Percentiles rank a stretch among this genome's conserved stretches.
These are phyloP conservation scores for Pocillopora damicornis DNA, from an alignment of 64 coral and sea anemone species.

Conservation along the genomic window DNA sequence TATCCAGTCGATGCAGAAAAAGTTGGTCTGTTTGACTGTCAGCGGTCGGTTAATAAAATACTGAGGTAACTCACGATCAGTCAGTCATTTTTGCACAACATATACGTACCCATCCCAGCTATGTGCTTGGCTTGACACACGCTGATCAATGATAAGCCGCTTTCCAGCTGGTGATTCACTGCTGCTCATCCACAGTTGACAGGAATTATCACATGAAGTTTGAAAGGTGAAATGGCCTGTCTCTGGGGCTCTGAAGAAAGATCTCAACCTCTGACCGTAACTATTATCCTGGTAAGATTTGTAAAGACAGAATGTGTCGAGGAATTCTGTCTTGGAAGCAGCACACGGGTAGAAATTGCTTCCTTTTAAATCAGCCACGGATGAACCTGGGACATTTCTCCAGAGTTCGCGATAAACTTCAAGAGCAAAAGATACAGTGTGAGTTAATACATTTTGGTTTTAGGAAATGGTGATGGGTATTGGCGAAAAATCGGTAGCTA, in stretches of 20 bases:
- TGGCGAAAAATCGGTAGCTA: too few species aligned
- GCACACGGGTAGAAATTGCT: constrained; percentile 38
- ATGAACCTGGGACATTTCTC: constrained; percentile 21
- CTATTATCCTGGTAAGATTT: background rate
- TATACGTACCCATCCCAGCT: background rate
- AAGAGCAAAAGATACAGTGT: background rate
- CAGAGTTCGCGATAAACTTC: constrained; percentile 64
- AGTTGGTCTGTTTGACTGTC: too few species aligned
- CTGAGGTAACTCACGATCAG: too few species aligned
- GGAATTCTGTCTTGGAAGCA: constrained; percentile 11
- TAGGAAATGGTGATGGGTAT: too few species aligned
- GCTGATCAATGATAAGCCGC: constrained; percentile 54
- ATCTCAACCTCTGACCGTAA: constrained; percentile 63
- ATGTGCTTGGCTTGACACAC: background rate
- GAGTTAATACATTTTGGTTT: too few species aligned
- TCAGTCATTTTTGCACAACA: too few species aligned
- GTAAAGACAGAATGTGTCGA: constrained; percentile 51
- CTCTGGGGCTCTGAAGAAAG: constrained; percentile 59
- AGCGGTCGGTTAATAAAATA: too few species aligned
- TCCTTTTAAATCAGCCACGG: constrained; percentile 22
- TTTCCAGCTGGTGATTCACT: constrained; percentile 2
- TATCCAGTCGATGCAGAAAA: too few species aligned
- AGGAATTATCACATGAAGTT: constrained; percentile 64
- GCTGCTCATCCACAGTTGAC: constrained; percentile 62
- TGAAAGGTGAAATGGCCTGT: constrained; percentile 55